These are phyloP conservation scores for Gymnocheta viridis DNA, from an alignment of 2,888 invertebrate species.

Conservation along the genomic window DNA sequence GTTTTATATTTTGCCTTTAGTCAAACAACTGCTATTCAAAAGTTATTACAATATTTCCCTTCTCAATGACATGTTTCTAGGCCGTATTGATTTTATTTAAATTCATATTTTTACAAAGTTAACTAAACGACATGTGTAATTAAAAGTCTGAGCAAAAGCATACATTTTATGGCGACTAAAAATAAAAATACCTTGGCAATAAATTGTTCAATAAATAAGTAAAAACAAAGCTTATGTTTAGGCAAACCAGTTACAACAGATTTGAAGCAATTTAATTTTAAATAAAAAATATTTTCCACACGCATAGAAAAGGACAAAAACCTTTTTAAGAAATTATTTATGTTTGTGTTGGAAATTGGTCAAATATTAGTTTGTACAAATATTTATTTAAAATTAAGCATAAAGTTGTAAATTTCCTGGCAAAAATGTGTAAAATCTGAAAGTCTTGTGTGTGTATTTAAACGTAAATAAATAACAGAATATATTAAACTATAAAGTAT, in stretches of 20 bases:
- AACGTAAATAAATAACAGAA: slow-evolving; percentile 66
- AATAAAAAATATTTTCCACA: background rate
- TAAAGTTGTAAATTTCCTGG: background rate
- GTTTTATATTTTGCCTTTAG: no score
- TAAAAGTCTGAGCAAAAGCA: background rate
- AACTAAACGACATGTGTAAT: slow-evolving; percentile 11
- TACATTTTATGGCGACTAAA: background rate
- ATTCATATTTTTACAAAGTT: background rate
- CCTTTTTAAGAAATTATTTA: slow-evolving; percentile 35
- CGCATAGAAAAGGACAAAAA: background rate
- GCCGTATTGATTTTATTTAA: background rate
- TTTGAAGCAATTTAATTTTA: background rate
- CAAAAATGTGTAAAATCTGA: slow-evolving; percentile 4
- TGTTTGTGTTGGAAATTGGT: slow-evolving; percentile 27
- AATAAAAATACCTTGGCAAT: background rate
- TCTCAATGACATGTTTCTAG: no score
- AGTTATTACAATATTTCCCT: no score
- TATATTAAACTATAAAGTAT: slow-evolving; percentile 31
- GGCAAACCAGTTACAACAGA: background rate
- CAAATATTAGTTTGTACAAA: background rate
- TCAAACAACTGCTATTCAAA: no score
- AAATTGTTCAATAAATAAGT: background rate
- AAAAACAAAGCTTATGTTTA: slow-evolving; percentile 18
- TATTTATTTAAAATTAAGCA: background rate
- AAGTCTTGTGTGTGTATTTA: slow-evolving; percentile 59